phyloP scores from a whole-genome alignment of 2,797 vertebrate species.

The Amblyraja radiata region DNA sequence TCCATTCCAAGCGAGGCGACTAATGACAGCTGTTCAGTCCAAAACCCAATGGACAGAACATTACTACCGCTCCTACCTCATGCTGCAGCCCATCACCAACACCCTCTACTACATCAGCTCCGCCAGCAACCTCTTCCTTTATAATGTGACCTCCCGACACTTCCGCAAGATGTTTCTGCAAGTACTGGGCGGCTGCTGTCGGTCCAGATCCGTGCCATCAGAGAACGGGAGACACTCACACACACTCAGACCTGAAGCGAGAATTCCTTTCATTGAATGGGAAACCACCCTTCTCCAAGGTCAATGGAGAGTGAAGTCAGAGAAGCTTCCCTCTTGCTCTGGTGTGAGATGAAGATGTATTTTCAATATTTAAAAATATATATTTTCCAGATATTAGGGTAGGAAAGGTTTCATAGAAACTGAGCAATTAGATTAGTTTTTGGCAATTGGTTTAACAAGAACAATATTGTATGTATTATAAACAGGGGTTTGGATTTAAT shows the following conservation, averaged over 20 bases:
- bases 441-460: too few relatives aligned
- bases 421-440: too few relatives aligned
- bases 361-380: background rate
- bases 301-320: background rate
- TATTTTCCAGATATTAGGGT: background rate
- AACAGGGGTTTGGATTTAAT: too few relatives aligned
- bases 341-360: background rate
- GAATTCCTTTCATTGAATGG: background rate
- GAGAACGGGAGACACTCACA: background rate
- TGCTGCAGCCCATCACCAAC: conserved; percentile 43
- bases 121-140: conserved; percentile 43
- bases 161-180: conserved; percentile 43
- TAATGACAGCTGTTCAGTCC: conserved; percentile 42
- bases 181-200: conserved; percentile 33
- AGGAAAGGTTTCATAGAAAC: too few relatives aligned
- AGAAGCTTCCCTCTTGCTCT: background rate
- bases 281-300: background rate
- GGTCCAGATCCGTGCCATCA: background rate
- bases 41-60: conserved; percentile 44
- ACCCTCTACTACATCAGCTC: conserved; percentile 45
- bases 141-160: conserved; percentile 42
- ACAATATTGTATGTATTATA: too few relatives aligned
- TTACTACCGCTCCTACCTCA: conserved; percentile 43
- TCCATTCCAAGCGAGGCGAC: conserved; percentile 43
- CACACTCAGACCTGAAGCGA: background rate